Conservation (phyloP, 2,797 vertebrate genomes). For the Thripadectes ignobilis region DNA sequence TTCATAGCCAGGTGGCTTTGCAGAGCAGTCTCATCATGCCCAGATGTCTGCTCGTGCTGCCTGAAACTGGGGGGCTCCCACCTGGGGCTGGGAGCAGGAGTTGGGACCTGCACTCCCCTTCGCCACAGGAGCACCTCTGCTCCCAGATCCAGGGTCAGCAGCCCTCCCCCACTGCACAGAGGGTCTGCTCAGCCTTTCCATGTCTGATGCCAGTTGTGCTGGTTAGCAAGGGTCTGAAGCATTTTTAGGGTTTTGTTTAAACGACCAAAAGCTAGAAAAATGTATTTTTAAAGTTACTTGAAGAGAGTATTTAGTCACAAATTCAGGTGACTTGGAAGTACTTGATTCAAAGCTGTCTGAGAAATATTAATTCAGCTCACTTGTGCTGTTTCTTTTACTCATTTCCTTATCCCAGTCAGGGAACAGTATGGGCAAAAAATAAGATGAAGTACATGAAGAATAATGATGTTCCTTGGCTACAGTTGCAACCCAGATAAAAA, state of each 20-base stretch:
- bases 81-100: neutral
- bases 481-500: neutral
- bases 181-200: neutral
- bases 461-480: neutral
- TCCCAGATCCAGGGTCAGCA: fast-evolving
- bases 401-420: neutral
- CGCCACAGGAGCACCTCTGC: neutral
- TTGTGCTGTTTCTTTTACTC: neutral
- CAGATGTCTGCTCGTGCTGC: neutral
- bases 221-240: fast-evolving
- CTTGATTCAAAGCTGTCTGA: neutral
- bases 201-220: neutral
- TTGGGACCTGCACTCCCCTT: fast-evolving
- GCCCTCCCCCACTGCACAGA: fast-evolving
- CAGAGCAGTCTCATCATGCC: neutral
- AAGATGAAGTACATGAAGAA: neutral
- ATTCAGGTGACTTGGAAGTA: neutral
- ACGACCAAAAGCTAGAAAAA: neutral
- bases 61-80: neutral
- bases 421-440: neutral
- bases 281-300: neutral
- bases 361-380: neutral
- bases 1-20: neutral
- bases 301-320: neutral
- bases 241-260: neutral